Conservation (phyloP, 1,140 invertebrate species). For the Drosophila orena region DNA sequence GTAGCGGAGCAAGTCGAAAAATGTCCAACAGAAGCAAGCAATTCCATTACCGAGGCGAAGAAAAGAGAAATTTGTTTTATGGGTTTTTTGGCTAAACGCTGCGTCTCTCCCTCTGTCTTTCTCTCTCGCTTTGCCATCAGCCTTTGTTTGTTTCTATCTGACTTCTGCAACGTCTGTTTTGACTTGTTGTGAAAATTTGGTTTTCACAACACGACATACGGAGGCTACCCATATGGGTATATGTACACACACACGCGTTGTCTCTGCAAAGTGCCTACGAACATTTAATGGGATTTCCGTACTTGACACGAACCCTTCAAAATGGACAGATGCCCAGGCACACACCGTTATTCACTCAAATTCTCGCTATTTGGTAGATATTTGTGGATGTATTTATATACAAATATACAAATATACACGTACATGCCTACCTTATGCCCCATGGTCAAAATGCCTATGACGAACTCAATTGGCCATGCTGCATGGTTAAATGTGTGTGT, state of each 20-base stretch:
- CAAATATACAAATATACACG: no score
- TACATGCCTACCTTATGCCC: not conserved
- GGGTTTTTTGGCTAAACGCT: conserved; percentile 54
- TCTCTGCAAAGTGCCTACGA: conserved; percentile 62
- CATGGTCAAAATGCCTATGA: conserved; percentile 39
- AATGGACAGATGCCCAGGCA: conserved; percentile 48
- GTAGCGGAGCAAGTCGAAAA: conserved; percentile 22
- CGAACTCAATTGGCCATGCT: conserved; percentile 60
- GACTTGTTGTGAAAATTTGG: conserved; percentile 81
- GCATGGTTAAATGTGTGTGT: conserved; percentile 44
- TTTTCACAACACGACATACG: conserved; percentile 70
- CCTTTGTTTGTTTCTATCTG: conserved; percentile 58
- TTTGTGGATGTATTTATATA: not conserved
- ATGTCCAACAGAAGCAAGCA: conserved; percentile 42
- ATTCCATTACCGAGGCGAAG: conserved; percentile 43
- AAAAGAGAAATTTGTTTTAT: conserved; percentile 79
- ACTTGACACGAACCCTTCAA: conserved; percentile 73
- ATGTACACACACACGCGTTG: conserved; percentile 14
- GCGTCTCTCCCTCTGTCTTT: conserved; percentile 19
- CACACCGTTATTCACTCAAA: conserved; percentile 28
- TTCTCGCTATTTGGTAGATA: conserved; percentile 7
- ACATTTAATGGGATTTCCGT: conserved; percentile 81
- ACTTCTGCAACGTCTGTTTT: conserved; percentile 67
- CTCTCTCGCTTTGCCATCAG: conserved; percentile 21
- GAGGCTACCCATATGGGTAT: conserved; percentile 5